phyloP scores from a whole-genome alignment of 2,888 invertebrate genomes.

The Palloptera scutellata region DNA sequence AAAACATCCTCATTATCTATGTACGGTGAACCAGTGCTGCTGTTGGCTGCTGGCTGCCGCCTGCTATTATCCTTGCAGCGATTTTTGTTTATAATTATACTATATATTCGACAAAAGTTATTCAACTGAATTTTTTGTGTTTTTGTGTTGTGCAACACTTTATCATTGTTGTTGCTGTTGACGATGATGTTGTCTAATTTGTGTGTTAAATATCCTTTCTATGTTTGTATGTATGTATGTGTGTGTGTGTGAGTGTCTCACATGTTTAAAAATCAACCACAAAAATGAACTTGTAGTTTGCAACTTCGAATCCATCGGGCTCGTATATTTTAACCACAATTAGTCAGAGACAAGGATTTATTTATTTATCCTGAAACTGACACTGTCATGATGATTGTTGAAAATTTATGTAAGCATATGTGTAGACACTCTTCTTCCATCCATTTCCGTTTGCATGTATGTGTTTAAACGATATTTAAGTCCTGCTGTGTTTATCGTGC shows the following conservation, averaged over 20 bases:
- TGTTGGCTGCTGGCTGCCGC: not conserved
- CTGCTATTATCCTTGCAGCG: conserved; percentile 39
- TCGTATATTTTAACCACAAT: conserved; percentile 5
- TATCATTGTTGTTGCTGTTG: conserved; percentile 20
- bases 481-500: conserved; percentile 10
- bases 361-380: conserved; percentile 53
- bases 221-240: not conserved
- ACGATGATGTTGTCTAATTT: conserved; percentile 8
- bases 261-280: not conserved
- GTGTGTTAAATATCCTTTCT: not conserved
- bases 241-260: not conserved
- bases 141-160: too few relatives aligned
- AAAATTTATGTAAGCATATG: conserved; percentile 48
- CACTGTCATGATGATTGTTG: conserved; percentile 49
- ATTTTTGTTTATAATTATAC: conserved; percentile 44
- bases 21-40: not conserved
- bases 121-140: conserved; percentile 35
- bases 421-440: not conserved
- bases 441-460: not conserved
- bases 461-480: conserved; percentile 24
- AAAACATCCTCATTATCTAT: not conserved
- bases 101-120: conserved; percentile 37
- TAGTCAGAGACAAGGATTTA: conserved; percentile 33
- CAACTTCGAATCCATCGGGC: not conserved
- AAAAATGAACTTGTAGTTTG: not conserved